phyloP scores from a whole-genome alignment of 2,888 invertebrate genomes.

The Conops quadrifasciatus region DNA sequence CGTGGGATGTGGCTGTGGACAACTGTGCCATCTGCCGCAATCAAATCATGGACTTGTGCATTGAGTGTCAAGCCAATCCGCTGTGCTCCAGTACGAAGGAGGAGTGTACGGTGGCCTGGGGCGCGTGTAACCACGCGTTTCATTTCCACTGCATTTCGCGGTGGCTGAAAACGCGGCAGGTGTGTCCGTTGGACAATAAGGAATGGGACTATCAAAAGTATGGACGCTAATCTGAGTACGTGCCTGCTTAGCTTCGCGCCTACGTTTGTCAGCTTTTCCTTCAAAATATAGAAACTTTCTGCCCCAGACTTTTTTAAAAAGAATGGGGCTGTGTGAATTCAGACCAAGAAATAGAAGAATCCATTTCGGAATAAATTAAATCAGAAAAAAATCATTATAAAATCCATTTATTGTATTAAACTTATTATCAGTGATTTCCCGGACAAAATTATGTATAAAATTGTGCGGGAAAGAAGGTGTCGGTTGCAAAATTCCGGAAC shows the following conservation, averaged over 20 bases:
- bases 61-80: conserved; percentile 98
- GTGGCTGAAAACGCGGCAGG: conserved; percentile 98
- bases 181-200: conserved; percentile 98
- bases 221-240: conserved; percentile 64
- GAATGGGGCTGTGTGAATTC: too few relatives aligned
- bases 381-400: too few relatives aligned
- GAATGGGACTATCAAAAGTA: conserved; percentile 99
- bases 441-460: neutral
- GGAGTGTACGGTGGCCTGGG: conserved; percentile 99
- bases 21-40: conserved; percentile 99
- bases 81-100: conserved; percentile 97
- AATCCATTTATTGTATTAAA: too few relatives aligned
- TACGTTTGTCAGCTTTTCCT: neutral
- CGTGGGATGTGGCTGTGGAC: conserved; percentile 99
- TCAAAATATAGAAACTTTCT: too few relatives aligned
- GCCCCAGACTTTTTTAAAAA: too few relatives aligned
- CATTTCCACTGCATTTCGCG: conserved; percentile 99
- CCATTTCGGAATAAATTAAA: too few relatives aligned
- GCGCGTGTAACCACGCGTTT: conserved; percentile 99
- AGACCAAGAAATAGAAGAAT: too few relatives aligned
- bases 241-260: neutral
- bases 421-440: too few relatives aligned
- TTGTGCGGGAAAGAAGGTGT: neutral
- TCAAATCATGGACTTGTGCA: conserved; percentile 99
- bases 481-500: too few relatives aligned